These are phyloP conservation scores for Drepanosiphum platanoidis DNA, from an alignment of 2,888 invertebrate genomes.

Conservation along the genomic window DNA sequence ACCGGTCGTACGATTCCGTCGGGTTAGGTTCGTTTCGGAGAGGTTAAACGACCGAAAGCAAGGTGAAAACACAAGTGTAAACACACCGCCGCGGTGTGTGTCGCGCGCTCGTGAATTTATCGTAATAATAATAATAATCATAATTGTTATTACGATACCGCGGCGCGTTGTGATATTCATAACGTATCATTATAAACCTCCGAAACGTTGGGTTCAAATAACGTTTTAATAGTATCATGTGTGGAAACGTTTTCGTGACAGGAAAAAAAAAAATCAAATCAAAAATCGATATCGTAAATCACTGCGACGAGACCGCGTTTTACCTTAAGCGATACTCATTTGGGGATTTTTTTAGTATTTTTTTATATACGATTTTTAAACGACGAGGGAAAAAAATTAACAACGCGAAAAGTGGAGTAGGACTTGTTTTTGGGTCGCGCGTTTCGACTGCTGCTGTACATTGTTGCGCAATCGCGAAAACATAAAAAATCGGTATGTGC, in stretches of 20 bases:
- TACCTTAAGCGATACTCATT: no score
- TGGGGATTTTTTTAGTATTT: no score
- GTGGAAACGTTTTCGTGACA: neutral
- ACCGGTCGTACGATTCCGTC: neutral
- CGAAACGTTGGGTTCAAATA: no score
- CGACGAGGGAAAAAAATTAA: neutral
- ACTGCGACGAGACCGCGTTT: neutral
- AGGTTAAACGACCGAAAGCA: constrained; percentile 43
- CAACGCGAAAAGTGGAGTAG: neutral
- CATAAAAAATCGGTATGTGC: neutral
- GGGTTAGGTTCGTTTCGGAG: constrained; percentile 35
- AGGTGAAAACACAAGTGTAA: constrained; percentile 20
- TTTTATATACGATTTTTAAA: neutral
- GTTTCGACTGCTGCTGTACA: no score
- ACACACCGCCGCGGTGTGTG: neutral
- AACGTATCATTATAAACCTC: no score
- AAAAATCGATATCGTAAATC: neutral
- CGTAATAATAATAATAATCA: neutral
- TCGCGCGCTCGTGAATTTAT: neutral
- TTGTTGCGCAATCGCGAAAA: neutral
- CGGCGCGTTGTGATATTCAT: neutral
- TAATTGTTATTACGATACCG: neutral
- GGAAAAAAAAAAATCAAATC: neutral
- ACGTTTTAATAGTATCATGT: no score
- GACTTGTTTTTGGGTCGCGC: neutral